Conservation (phyloP, 64 coral and sea anemone genomes). For the Montipora sp. region DNA sequence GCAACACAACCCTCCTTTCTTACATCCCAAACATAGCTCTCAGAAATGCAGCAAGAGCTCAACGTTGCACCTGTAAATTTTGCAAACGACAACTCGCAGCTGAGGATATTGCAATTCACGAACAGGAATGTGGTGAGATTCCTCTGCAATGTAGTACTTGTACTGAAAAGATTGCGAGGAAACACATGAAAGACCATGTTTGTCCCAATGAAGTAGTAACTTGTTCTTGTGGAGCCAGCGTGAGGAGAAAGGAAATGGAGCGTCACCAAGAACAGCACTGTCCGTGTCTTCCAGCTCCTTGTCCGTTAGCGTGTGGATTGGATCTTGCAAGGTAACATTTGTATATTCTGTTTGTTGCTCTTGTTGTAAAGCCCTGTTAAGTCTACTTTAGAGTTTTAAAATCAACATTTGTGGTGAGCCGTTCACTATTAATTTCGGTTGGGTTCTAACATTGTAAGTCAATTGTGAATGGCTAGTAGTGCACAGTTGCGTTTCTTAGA, state of each 20-base stretch:
- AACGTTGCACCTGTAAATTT: no score
- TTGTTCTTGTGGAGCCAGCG: background rate
- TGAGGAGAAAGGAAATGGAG: background rate
- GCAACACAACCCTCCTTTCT: background rate
- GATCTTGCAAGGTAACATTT: slow-evolving; percentile 5
- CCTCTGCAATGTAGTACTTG: slow-evolving; percentile 3
- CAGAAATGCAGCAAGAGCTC: background rate
- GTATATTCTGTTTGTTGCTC: background rate
- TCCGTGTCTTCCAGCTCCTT: background rate
- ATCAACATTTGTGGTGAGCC: no score
- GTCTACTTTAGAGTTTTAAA: no score
- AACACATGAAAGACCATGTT: background rate
- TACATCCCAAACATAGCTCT: slow-evolving; percentile 25
- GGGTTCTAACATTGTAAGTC: no score
- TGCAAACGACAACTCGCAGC: background rate
- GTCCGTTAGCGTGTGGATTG: background rate
- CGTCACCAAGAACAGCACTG: background rate
- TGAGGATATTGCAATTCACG: background rate
- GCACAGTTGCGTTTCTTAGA: no score
- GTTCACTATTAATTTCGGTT: no score
- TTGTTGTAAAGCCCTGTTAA: background rate
- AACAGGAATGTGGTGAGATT: background rate
- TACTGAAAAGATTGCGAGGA: background rate
- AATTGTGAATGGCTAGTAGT: no score
- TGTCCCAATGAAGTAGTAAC: background rate